Conservation (phyloP, 2,113 vertebrate genomes). For the Heteronetta atricapilla region DNA sequence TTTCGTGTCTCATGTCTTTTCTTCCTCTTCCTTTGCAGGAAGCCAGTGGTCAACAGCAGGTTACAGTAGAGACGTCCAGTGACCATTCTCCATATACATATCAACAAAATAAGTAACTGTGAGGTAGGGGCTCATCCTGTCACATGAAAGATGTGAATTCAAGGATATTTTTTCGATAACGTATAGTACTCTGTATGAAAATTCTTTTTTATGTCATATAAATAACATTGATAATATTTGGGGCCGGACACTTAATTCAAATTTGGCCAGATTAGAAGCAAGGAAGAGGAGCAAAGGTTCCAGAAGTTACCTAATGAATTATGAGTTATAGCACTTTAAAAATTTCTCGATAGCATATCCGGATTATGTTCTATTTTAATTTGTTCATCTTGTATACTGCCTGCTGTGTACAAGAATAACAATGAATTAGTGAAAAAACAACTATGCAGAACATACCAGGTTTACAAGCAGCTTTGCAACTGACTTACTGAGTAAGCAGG, state of each 20-base stretch:
- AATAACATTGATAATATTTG: neutral
- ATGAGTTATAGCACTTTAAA: neutral
- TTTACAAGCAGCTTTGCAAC: neutral
- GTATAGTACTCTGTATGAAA: neutral
- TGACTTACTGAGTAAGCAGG: neutral
- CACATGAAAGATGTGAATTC: slow-evolving; percentile 20
- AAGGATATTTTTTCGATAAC: neutral
- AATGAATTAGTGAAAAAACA: neutral
- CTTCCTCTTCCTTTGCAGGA: slow-evolving; percentile 82
- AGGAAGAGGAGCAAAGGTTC: neutral
- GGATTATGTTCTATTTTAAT: slow-evolving; percentile 17
- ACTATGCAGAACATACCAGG: neutral
- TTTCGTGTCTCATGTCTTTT: slow-evolving; percentile 30
- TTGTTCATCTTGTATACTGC: neutral
- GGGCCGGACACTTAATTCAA: neutral
- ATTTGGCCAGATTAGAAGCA: neutral
- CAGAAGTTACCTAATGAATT: slow-evolving; percentile 10
- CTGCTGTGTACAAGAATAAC: neutral
- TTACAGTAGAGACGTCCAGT: slow-evolving; percentile 89
- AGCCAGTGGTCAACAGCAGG: slow-evolving; percentile 89
- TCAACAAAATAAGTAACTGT: slow-evolving; percentile 95
- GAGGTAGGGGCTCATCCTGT: slow-evolving; percentile 77
- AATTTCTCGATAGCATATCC: neutral
- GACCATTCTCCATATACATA: slow-evolving; percentile 96
- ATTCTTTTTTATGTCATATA: neutral